Conservation (phyloP, 2,797 vertebrate species). For the Glyptemys insculpta region DNA sequence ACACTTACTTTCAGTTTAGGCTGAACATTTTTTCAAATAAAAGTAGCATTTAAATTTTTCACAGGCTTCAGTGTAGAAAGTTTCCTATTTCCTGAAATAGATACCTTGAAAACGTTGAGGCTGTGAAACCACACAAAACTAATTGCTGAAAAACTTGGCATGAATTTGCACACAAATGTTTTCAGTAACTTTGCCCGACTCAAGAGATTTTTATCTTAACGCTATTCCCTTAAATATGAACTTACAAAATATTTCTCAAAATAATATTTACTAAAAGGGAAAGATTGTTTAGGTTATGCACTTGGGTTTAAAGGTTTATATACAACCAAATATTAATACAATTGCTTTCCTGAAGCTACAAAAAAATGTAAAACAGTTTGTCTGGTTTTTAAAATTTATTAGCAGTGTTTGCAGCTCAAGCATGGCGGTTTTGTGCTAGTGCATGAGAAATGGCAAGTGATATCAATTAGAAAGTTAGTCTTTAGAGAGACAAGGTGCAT, state of each 20-base stretch:
- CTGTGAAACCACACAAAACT: neutral
- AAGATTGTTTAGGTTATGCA: neutral
- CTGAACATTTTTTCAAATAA: neutral
- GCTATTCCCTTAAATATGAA: neutral
- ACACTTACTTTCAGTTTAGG: neutral
- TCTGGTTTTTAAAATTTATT: neutral
- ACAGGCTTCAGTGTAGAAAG: neutral
- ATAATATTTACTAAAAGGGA: neutral
- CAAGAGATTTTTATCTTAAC: neutral
- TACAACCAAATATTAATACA: neutral
- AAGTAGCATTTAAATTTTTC: neutral
- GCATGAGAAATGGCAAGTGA: neutral
- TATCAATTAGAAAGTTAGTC: neutral
- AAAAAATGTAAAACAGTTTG: neutral
- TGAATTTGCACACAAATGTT: neutral
- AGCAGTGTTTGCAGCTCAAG: neutral
- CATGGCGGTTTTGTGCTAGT: neutral
- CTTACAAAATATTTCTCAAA: neutral
- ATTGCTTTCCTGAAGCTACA: neutral
- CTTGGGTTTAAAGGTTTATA: neutral
- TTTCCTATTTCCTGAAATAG: neutral
- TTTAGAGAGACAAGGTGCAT: neutral
- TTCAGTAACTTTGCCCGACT: neutral
- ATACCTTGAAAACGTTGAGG: neutral
- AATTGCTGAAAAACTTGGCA: neutral